Conservation (phyloP, 23 tunicate genomes). For the Styela clava region DNA sequence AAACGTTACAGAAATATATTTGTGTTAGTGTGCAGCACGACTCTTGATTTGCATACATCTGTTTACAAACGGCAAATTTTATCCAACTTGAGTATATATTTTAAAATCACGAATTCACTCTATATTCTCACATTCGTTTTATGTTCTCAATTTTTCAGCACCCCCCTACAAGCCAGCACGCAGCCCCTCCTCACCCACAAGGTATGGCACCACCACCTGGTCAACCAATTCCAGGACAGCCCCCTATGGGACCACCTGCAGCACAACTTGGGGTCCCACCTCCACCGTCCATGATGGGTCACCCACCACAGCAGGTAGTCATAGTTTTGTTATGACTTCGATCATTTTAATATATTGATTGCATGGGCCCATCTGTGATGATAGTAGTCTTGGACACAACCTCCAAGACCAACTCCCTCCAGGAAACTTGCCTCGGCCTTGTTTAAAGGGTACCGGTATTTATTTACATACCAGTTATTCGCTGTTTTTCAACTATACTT, state of each 20-base stretch:
- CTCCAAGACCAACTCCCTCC: no score
- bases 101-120: no score
- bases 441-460: background rate
- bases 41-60: no score
- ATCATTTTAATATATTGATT: background rate
- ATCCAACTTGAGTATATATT: no score
- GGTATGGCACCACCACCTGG: slow-evolving; percentile 13
- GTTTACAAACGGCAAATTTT: no score
- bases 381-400: background rate
- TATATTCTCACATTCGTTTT: no score
- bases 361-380: background rate
- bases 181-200: slow-evolving; percentile 1
- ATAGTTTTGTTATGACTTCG: background rate
- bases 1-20: no score
- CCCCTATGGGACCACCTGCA: background rate
- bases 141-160: background rate
- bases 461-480: background rate
- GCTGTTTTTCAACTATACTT: background rate
- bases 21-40: no score
- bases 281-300: slow-evolving; percentile 2
- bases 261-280: background rate
- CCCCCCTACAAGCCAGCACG: slow-evolving; percentile 18
- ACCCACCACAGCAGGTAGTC: slow-evolving; percentile 9
- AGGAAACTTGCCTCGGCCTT: background rate
- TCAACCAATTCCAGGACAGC: background rate